Evolutionary conservation across 2,888 invertebrate species (phyloP).

Genomic region (Tolmerus cingulatus): DNA sequence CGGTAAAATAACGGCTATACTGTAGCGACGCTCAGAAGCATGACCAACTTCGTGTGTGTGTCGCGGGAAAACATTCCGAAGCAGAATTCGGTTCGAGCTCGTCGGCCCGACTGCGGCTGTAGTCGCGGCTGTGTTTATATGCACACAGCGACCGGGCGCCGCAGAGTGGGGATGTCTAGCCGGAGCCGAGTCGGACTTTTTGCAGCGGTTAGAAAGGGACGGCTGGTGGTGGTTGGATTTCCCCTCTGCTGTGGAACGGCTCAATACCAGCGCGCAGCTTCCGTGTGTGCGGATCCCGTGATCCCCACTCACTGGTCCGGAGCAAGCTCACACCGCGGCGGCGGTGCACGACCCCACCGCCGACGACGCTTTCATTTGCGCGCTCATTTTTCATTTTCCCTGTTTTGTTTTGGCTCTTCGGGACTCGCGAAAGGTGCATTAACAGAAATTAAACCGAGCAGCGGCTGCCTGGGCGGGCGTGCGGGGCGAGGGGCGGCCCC

Average conservation of each 20-base stretch:
- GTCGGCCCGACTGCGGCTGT: background rate
- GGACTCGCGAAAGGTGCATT: conserved; percentile 28
- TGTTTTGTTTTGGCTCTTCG: conserved; percentile 38
- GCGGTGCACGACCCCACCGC: background rate
- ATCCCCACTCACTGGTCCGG: background rate
- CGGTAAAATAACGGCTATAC: background rate
- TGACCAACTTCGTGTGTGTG: background rate
- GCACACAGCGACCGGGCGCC: background rate
- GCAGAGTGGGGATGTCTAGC: conserved; percentile 16
- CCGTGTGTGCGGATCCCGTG: background rate
- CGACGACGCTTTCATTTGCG: background rate
- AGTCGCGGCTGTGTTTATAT: conserved; percentile 12
- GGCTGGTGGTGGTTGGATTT: background rate
- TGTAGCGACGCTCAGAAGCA: background rate
- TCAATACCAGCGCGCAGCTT: background rate
- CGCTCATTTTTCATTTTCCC: conserved; percentile 15
- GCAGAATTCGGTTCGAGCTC: conserved; percentile 1
- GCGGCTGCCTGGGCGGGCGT: background rate
- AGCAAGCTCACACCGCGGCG: background rate
- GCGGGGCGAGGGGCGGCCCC: background rate
- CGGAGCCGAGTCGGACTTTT: background rate
- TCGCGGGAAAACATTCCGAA: conserved; percentile 28
- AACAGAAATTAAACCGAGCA: conserved; percentile 17
- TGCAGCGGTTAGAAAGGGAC: background rate
- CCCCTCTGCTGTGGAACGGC: background rate